A percentile compares a stretch with the other conserved stretches of the same genome.
Evolutionary conservation across 1,140 invertebrate genomes (phyloP).

Genomic region (Pseudoatta argentina): DNA sequence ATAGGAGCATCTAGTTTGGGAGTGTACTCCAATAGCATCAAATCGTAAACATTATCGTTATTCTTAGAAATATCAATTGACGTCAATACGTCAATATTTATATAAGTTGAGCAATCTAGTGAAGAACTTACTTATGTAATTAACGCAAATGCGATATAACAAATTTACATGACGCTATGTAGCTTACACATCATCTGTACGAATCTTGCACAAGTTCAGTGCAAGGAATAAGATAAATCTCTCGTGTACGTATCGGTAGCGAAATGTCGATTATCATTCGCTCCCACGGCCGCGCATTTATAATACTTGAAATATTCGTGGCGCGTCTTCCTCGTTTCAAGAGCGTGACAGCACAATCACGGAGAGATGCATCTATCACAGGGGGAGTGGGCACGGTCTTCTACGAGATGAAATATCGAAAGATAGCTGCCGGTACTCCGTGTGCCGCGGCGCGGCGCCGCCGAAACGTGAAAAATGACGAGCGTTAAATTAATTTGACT

Average conservation of each 20-base stretch:
- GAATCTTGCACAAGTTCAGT: constrained; percentile 1
- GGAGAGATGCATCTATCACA: constrained; percentile 67
- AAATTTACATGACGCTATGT: not conserved
- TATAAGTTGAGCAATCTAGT: not conserved
- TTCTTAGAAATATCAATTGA: not conserved
- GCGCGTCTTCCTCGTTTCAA: constrained; percentile 28
- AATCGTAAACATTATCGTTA: constrained; percentile 13
- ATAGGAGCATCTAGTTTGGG: constrained; percentile 33
- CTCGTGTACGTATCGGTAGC: constrained; percentile 14
- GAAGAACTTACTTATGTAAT: not conserved
- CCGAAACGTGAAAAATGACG: constrained; percentile 79
- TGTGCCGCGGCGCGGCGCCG: constrained; percentile 60
- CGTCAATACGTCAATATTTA: not conserved
- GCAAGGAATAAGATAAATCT: constrained; percentile 24
- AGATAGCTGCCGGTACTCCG: constrained; percentile 62
- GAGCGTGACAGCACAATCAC: constrained; percentile 54
- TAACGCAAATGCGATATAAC: not conserved
- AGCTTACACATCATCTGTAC: not conserved
- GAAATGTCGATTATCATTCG: constrained; percentile 34
- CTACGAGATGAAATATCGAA: constrained; percentile 75
- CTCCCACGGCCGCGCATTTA: constrained; percentile 10
- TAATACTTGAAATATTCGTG: constrained; percentile 49
- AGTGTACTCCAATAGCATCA: not conserved
- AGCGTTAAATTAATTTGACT: constrained; percentile 81
- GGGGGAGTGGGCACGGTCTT: constrained; percentile 21